A percentile compares a stretch with the other conserved stretches of the same genome.
Conservation (phyloP, 2,888 invertebrate species). For the Caenorhabditis sulstoni region DNA sequence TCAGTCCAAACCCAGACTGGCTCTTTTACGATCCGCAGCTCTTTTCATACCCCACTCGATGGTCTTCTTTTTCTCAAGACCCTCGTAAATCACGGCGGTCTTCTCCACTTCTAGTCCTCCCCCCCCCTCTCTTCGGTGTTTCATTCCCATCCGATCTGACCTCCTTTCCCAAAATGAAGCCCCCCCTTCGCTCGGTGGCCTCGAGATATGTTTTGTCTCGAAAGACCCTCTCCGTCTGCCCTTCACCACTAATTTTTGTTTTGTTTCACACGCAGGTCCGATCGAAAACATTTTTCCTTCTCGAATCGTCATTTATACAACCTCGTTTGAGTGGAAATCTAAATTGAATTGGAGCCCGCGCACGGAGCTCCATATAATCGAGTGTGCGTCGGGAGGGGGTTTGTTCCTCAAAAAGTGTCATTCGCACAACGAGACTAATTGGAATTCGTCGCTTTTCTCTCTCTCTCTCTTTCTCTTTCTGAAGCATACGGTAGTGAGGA, state of each 20-base stretch:
- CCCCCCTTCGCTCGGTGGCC: too few relatives aligned
- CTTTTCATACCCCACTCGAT: too few relatives aligned
- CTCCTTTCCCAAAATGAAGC: too few relatives aligned
- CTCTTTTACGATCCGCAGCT: too few relatives aligned
- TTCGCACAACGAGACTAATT: constrained; percentile 31
- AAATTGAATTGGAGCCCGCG: constrained; percentile 27
- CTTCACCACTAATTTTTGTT: background rate
- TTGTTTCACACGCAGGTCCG: background rate
- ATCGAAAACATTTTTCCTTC: constrained; percentile 10
- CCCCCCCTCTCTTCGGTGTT: too few relatives aligned
- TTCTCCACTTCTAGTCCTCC: too few relatives aligned
- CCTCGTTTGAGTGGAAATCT: constrained; percentile 6
- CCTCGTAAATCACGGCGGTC: too few relatives aligned
- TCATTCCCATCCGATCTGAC: too few relatives aligned
- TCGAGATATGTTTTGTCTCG: too few relatives aligned
- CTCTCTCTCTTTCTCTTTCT: constrained; percentile 2
- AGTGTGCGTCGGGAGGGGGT: constrained; percentile 20
- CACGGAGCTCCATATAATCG: constrained; percentile 22
- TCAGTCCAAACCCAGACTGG: too few relatives aligned
- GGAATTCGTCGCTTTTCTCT: constrained; percentile 19
- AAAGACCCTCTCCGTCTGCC: background rate
- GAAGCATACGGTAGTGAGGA: constrained; percentile 3
- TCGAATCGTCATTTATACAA: constrained; percentile 4
- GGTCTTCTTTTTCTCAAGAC: too few relatives aligned
- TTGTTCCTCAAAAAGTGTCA: constrained; percentile 42